Base-by-base conservation (phyloP, 2,113 vertebrate genomes). In the Eubucco bourcierii region DNA sequence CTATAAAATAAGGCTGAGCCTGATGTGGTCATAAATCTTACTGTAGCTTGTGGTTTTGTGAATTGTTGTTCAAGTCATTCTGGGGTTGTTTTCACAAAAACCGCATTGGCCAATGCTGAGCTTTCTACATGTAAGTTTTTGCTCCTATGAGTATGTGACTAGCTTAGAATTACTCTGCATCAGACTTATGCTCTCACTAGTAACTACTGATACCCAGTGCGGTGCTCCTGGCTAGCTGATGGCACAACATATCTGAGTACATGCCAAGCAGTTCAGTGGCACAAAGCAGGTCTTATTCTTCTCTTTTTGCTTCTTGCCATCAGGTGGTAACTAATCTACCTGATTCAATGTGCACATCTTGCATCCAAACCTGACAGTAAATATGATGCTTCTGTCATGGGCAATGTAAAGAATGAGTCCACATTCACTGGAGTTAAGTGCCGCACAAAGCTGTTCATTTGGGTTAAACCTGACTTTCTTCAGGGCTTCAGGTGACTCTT, bases 1-100 rank as follows among this genome's bases (percentile, higher is more conserved):
- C 93, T 95, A 80, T 96, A 97, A 96, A 97, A 94, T 95, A 94
- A 94, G 77, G 53, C 70, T 84, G 76, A 73, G 66, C 33, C 76
- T 50, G 15, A 41, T 68, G 34, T 4, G 56, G 50, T 65, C 44
- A 10, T 97, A 96, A 94, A 95, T 97, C 88, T 90, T 72, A 60
- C 66, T 44, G 82, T 85, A 70, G 72, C 67, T 89, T 65, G 17
- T 34, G 59, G 73, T 87, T 94, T 68, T 65, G 72, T 3, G 13
- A 67, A 3, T 83, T 83, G 71, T 64, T 80, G 33, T 87, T 75
- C 7, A 7, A 20, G 67, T 81, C 85, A 52, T 50, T 84, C 93
- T 86, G 91, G 64, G 70, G 46, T 21, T 91, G 88, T 91, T 95
- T 95, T 71, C 84, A 63, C 90, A 87, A 65, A 79, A 94, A 82